Percentiles rank a stretch among this genome's conserved stretches.
These are phyloP conservation scores for Pharmacophagus antenor DNA, from an alignment of 2,888 invertebrate species.

Conservation along the genomic window DNA sequence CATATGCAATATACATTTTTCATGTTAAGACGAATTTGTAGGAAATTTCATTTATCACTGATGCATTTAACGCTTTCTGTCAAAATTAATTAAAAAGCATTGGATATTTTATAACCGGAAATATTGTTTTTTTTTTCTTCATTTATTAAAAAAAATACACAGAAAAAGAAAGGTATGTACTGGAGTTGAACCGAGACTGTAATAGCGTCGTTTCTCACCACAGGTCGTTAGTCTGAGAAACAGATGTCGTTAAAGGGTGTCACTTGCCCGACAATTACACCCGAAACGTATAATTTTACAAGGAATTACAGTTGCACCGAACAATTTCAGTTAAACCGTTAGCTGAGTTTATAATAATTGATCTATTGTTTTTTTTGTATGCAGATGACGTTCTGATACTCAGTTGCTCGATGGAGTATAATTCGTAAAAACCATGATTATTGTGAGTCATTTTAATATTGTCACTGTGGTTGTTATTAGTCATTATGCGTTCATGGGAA, in stretches of 20 bases:
- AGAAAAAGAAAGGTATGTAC: constrained; percentile 6
- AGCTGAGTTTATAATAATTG: constrained; percentile 38
- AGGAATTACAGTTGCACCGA: constrained; percentile 47
- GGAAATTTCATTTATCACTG: no score
- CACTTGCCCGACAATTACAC: constrained; percentile 46
- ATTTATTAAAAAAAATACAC: no score
- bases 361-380: constrained; percentile 37
- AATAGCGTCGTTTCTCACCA: constrained; percentile 38
- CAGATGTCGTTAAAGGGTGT: constrained; percentile 58
- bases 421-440: neutral
- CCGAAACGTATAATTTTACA: constrained; percentile 49
- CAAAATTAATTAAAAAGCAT: no score
- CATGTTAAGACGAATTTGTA: no score
- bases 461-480: no score
- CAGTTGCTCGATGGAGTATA: neutral
- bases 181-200: constrained; percentile 5
- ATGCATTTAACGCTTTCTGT: no score
- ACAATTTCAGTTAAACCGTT: constrained; percentile 34
- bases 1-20: no score
- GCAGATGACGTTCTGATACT: constrained; percentile 30
- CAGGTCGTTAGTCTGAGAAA: constrained; percentile 50
- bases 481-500: no score
- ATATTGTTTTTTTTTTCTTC: no score
- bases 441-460: no score
- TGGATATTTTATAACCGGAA: no score